Evolutionary conservation across 2,113 vertebrate species (phyloP).

Genomic region (Scatophagus argus): DNA sequence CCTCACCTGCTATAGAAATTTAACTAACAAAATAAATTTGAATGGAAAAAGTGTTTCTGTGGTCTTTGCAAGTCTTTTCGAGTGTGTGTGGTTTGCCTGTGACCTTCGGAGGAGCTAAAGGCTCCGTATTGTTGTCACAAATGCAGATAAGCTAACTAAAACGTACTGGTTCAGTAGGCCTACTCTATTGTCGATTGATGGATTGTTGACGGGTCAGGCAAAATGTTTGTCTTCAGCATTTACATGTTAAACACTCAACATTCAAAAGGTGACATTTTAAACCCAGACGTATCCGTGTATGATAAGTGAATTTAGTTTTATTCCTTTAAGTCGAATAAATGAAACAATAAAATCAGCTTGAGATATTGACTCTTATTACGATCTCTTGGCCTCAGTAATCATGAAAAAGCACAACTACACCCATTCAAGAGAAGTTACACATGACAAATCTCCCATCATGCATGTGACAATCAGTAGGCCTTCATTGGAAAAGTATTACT

Average conservation of each 20-base stretch:
- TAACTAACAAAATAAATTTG: conserved; percentile 90
- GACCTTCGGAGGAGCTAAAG: neutral
- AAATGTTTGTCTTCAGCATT: conserved; percentile 1
- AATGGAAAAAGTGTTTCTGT: conserved; percentile 68
- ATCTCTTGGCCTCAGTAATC: neutral
- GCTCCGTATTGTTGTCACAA: conserved; percentile 28
- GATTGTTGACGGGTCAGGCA: conserved; percentile 25
- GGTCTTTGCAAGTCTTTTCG: conserved; percentile 35
- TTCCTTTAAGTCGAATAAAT: neutral
- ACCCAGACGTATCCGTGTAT: neutral
- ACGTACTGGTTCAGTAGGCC: neutral
- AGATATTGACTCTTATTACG: neutral
- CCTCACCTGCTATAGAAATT: conserved; percentile 87
- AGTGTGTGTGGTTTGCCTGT: conserved; percentile 19
- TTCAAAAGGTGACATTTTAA: neutral
- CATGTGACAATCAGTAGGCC: neutral
- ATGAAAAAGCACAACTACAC: too few relatives aligned
- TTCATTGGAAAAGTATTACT: neutral
- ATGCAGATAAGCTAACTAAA: conserved; percentile 4
- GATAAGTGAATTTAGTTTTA: neutral
- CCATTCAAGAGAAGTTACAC: neutral
- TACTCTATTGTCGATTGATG: neutral
- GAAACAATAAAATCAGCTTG: too few relatives aligned
- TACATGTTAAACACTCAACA: too few relatives aligned
- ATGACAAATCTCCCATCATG: neutral